A percentile compares a stretch with the other conserved stretches of the same genome.
Evolutionary conservation across 2,797 vertebrate genomes (phyloP).

Genomic region (Coilia nasus): DNA sequence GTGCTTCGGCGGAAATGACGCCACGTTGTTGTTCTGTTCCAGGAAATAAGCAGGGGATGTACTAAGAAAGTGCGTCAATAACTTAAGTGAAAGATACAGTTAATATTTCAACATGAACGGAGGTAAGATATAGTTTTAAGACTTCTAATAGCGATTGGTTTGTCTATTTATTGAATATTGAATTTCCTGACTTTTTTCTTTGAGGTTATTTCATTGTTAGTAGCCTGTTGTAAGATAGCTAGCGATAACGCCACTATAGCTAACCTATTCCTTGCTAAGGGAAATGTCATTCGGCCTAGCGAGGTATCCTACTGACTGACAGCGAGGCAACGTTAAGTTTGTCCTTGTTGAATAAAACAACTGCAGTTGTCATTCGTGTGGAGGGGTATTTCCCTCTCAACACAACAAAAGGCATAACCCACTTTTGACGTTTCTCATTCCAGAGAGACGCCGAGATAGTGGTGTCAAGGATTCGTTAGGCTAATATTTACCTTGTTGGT

Average conservation of each 20-base stretch:
- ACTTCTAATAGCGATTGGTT: neutral
- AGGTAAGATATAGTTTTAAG: conserved; percentile 57
- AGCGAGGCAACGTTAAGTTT: neutral
- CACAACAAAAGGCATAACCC: too few relatives aligned
- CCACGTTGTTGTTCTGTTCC: conserved; percentile 73
- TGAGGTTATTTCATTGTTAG: neutral
- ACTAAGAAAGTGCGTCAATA: conserved; percentile 80
- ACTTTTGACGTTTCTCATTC: too few relatives aligned
- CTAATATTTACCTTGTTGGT: neutral
- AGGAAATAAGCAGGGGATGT: conserved; percentile 72
- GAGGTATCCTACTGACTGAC: neutral
- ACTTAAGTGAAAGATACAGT: conserved; percentile 56
- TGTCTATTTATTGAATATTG: neutral
- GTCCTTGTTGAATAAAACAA: neutral
- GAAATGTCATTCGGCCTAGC: conserved; percentile 17
- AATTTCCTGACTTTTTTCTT: neutral
- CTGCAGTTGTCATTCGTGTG: neutral
- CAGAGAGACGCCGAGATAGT: neutral
- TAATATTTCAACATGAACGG: conserved; percentile 57
- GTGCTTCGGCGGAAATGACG: conserved; percentile 65
- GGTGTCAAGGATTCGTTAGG: neutral
- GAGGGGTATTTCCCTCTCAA: neutral
- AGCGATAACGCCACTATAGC: neutral
- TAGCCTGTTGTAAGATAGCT: neutral
- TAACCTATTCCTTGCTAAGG: neutral